These are phyloP conservation scores for Augiades crinisus DNA, from an alignment of 2,888 invertebrate species.

Conservation along the genomic window DNA sequence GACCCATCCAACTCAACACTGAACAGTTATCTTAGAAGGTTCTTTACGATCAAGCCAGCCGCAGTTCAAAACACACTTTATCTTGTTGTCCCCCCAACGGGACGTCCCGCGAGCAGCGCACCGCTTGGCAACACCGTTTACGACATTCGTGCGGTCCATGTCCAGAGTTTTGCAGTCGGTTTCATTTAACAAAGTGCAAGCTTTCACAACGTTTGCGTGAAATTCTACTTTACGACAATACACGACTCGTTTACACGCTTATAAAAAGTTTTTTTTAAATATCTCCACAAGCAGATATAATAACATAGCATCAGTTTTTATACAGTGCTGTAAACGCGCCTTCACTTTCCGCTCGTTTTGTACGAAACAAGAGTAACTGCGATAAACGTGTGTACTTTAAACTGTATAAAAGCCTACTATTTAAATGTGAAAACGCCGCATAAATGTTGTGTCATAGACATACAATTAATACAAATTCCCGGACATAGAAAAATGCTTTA, in stretches of 20 bases:
- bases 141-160: conserved; percentile 52
- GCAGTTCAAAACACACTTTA: too few relatives aligned
- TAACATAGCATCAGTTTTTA: conserved; percentile 16
- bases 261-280: conserved; percentile 41
- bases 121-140: conserved; percentile 39
- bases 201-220: conserved; percentile 59
- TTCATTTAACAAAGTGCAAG: conserved; percentile 72
- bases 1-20: too few relatives aligned
- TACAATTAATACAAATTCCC: too few relatives aligned
- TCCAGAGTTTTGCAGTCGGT: conserved; percentile 57
- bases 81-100: too few relatives aligned
- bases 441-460: too few relatives aligned
- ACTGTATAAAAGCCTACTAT: conserved; percentile 18
- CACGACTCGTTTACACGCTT: conserved; percentile 50
- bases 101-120: neutral
- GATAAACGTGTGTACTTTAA: conserved; percentile 19
- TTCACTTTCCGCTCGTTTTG: conserved; percentile 2
- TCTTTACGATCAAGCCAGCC: too few relatives aligned
- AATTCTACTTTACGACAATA: conserved; percentile 54
- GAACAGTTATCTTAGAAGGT: too few relatives aligned
- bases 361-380: conserved; percentile 7
- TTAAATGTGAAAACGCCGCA: conserved; percentile 5
- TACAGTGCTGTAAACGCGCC: conserved; percentile 16
- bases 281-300: conserved; percentile 25
- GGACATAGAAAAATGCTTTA: too few relatives aligned